phyloP scores from a whole-genome alignment of 2,113 vertebrate genomes.

The Cottus gobio region DNA sequence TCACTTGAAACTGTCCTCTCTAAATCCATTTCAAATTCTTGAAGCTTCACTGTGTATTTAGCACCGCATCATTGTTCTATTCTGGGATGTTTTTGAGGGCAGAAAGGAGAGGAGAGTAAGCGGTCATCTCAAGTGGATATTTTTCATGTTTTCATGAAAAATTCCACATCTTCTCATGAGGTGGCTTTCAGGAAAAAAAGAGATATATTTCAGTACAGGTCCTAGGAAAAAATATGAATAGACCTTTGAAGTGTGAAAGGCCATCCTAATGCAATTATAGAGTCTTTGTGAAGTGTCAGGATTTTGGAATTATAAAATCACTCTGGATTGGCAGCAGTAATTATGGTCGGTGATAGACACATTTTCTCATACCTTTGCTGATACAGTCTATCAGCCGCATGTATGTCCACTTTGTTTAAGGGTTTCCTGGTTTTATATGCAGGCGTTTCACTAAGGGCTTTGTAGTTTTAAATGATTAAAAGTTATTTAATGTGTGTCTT shows the following conservation, averaged over 20 bases:
- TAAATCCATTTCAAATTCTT: conserved; percentile 64
- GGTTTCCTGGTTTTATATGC: conserved; percentile 6
- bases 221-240: conserved; percentile 83
- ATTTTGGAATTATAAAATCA: conserved; percentile 84
- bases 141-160: conserved; percentile 92
- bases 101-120: conserved; percentile 34
- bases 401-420: conserved; percentile 37
- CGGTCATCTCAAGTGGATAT: conserved; percentile 72
- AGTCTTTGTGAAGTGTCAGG: conserved; percentile 87
- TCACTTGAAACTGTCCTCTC: conserved; percentile 36
- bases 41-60: conserved; percentile 73
- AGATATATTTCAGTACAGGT: conserved; percentile 78
- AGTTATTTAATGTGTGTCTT: conserved; percentile 20
- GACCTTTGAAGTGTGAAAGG: conserved; percentile 81
- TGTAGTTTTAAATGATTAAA: conserved; percentile 17
- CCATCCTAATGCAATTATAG: conserved; percentile 85
- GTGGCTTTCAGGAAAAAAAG: conserved; percentile 59
- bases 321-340: conserved; percentile 80
- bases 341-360: conserved; percentile 70
- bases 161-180: conserved; percentile 89
- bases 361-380: conserved; percentile 75
- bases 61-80: conserved; percentile 69
- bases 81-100: conserved; percentile 63
- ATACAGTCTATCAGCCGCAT: conserved; percentile 67
- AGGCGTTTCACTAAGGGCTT: neutral